Percentiles rank a stretch among this genome's conserved stretches.
These are phyloP conservation scores for Xanthia togata DNA, from an alignment of 2,888 invertebrate species.

Conservation along the genomic window DNA sequence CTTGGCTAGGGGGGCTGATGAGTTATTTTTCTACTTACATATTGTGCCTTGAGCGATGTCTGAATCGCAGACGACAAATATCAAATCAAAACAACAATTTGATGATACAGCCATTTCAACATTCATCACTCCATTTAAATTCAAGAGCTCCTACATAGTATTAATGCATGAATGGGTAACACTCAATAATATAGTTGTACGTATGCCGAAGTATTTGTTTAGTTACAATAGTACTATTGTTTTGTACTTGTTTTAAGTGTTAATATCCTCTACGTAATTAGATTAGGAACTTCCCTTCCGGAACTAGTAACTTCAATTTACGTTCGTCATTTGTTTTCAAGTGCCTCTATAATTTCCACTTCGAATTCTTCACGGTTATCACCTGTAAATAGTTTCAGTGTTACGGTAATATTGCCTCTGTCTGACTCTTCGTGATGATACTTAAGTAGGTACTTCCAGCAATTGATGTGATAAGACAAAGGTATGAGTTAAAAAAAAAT, in stretches of 20 bases:
- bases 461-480: no score
- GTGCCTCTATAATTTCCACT: background rate
- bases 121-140: conserved; percentile 5
- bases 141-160: conserved; percentile 20
- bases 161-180: conserved; percentile 12
- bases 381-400: background rate
- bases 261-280: conserved; percentile 43
- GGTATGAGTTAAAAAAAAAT: no score
- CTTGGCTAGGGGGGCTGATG: no score
- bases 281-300: conserved; percentile 43
- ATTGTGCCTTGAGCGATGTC: background rate
- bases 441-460: no score
- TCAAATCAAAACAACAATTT: background rate
- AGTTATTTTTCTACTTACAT: background rate
- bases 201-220: conserved; percentile 26
- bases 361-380: background rate
- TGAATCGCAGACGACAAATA: background rate
- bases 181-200: conserved; percentile 33
- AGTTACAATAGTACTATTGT: conserved; percentile 21
- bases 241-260: conserved; percentile 33
- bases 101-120: conserved; percentile 8
- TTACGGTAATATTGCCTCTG: background rate
- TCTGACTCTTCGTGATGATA: no score
- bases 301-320: conserved; percentile 13
- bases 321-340: conserved; percentile 23